Base-by-base conservation (phyloP, 2,113 vertebrate genomes). In the Chaetura pelagica region DNA sequence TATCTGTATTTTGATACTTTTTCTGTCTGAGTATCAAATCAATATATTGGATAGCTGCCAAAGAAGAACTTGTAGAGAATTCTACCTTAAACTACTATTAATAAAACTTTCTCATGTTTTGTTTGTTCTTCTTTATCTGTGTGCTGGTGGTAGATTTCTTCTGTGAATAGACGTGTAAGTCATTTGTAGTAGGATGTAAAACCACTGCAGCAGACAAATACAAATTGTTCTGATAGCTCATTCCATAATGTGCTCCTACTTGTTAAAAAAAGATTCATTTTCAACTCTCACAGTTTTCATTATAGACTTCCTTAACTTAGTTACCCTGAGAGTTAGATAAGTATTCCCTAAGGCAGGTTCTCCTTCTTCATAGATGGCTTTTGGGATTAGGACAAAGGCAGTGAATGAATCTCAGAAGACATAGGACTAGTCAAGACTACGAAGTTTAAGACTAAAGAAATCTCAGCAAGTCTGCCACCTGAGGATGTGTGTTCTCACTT, bases 181-280 rank as follows among this genome's bases (percentile, higher is more conserved):
- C 84, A 91, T 79, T 81, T 89, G 76, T 42, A 84, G 57, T 38
- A 62, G 58, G 24, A 79, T 64, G 40, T 93, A 68, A 84, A 93
- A 87, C 82, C 62, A 72, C 6, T 1, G 51, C 8, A 8, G 76
- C 34, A 75, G 40, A 61, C 54, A 92, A 88, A 95, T 49, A 63
- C 40, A 78, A 82, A 79, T 66, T 72, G 34, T 75, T 91, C 61
- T 95, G 84, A 72, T 89, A 91, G 77, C 58, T 91, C 62, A 64
- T 44, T 91, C 54, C 44, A 76, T 57, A 79, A 51, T 19, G n/a
- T 68, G 66, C 27, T 78, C 44, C 71, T 92, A 49, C 54, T 72
- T 10, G 2, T 72, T 68, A 64, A 68, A 40, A 54, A 78, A 72
- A 89, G 54, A 62, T 89, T 89, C 69, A 79, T 89, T 59, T 72